Percentiles rank a stretch among this genome's conserved stretches.
These are phyloP conservation scores for Bicyclus anynana DNA, from an alignment of 1,140 invertebrate genomes.

Conservation along the genomic window DNA sequence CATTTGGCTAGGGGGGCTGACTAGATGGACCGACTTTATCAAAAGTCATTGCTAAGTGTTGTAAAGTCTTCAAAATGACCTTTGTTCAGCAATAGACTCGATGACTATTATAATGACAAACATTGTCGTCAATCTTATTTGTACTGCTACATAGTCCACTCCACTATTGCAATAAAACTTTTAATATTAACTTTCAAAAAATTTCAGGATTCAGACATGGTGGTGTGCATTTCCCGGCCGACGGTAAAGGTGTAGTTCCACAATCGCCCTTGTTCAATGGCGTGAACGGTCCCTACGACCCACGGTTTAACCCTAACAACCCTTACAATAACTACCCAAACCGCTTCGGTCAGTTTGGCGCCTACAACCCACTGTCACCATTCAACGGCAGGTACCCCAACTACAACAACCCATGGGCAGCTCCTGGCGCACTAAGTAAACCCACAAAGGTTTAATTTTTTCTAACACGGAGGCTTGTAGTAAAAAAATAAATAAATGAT, in stretches of 20 bases:
- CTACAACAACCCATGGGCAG: conserved; percentile 33
- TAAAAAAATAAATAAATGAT: neutral
- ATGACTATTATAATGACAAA: too few relatives aligned
- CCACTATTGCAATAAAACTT: too few relatives aligned
- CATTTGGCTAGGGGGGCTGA: too few relatives aligned
- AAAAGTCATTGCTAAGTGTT: too few relatives aligned
- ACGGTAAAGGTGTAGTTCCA: conserved; percentile 42
- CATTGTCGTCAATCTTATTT: too few relatives aligned
- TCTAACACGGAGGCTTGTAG: neutral
- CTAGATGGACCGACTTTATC: too few relatives aligned
- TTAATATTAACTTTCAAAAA: neutral
- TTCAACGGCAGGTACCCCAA: conserved; percentile 41
- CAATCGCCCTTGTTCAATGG: conserved; percentile 17
- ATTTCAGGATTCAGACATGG: conserved; percentile 65
- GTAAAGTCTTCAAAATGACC: too few relatives aligned
- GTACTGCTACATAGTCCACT: too few relatives aligned
- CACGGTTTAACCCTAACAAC: conserved; percentile 33
- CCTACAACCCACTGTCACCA: conserved; percentile 34
- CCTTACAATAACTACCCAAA: conserved; percentile 26
- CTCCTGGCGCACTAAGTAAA: neutral
- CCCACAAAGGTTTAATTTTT: neutral
- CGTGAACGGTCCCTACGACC: conserved; percentile 35
- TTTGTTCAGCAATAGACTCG: too few relatives aligned
- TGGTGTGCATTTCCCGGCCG: conserved; percentile 56
- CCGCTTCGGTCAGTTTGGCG: conserved; percentile 6